phyloP scores from a whole-genome alignment of 2,888 invertebrate species.

The Aethes cnicana region DNA sequence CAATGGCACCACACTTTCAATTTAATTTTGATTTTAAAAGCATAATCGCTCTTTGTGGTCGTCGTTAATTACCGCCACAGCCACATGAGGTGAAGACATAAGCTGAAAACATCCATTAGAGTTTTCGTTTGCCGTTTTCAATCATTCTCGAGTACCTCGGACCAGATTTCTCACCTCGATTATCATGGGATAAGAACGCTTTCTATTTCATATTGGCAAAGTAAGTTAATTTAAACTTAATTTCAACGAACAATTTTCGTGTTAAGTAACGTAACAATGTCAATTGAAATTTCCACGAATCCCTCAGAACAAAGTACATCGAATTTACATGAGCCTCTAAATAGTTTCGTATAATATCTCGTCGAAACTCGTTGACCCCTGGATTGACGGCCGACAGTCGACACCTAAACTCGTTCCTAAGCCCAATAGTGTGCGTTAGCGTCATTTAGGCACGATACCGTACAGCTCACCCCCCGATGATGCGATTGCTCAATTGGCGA shows the following conservation, averaged over 20 bases:
- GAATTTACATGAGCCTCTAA: no score
- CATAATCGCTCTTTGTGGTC: constrained; percentile 33
- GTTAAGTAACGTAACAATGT: no score
- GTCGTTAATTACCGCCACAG: constrained; percentile 6
- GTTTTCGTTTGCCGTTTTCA: no score
- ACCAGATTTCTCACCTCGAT: no score
- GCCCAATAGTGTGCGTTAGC: constrained; percentile 15
- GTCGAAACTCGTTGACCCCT: constrained; percentile 4
- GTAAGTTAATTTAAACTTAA: neutral
- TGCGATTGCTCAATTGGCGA: constrained; percentile 81
- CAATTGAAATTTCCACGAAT: no score
- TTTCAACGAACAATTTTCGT: no score
- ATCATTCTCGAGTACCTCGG: no score
- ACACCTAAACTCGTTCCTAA: neutral
- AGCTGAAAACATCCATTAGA: neutral
- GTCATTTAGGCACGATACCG: constrained; percentile 47
- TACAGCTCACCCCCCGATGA: constrained; percentile 58
- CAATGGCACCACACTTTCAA: constrained; percentile 47
- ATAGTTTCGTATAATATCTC: no score
- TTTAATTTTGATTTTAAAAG: constrained; percentile 52
- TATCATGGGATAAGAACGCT: no score
- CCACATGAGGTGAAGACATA: neutral
- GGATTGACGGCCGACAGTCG: constrained; percentile 1
- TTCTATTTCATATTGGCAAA: no score
- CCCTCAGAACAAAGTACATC: neutral